A percentile compares a stretch with the other conserved stretches of the same genome.
phyloP scores from a whole-genome alignment of 2,113 vertebrate genomes.

The Sorex fumeus region DNA sequence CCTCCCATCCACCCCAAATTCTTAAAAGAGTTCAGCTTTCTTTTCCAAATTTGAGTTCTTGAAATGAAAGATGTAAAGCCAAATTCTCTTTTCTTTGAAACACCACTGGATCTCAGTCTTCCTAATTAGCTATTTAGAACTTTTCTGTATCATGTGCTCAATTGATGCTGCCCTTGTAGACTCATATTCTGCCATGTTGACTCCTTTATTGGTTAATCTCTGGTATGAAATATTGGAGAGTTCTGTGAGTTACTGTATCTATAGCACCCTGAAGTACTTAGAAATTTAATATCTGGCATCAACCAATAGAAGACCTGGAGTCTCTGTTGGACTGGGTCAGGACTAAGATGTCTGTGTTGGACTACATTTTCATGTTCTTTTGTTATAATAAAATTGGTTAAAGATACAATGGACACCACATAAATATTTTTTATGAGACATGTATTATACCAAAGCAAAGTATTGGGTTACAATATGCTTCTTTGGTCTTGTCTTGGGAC shows the following conservation, averaged over 20 bases:
- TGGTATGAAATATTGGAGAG: background rate
- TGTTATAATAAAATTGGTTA: background rate
- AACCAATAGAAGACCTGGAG: background rate
- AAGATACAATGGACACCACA: background rate
- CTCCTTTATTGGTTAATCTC: background rate
- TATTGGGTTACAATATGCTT: background rate
- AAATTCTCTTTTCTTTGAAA: conserved; percentile 7
- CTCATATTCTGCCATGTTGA: background rate
- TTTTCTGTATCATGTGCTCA: background rate
- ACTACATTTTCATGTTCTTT: background rate
- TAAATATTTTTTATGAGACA: background rate
- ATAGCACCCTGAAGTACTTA: background rate
- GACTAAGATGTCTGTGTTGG: background rate
- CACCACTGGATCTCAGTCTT: background rate
- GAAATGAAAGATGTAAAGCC: background rate
- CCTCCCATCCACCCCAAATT: too few species aligned
- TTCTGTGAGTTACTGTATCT: background rate
- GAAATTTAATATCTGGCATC: background rate
- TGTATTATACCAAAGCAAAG: conserved; percentile 53
- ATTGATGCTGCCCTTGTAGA: background rate
- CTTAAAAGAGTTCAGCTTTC: conserved; percentile 13
- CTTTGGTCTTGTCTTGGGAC: conserved; percentile 12
- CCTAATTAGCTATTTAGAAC: background rate
- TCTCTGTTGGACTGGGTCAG: background rate
- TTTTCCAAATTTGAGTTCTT: conserved; percentile 43